Evolutionary conservation across 2,113 vertebrate genomes (phyloP).

Genomic region (pig (Sus scrofa)): T2T-Sscrofa CM000824.6:196872001-196872500

Average conservation of each 20-base stretch:
- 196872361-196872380: not conserved
- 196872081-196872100: not conserved
- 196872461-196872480: not conserved
- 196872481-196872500: not conserved
- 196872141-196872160: rapidly evolving
- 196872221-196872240: not conserved
- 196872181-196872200: not conserved
- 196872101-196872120: not conserved
- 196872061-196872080: not conserved
- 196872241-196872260: not conserved
- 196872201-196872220: not conserved
- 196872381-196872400: not conserved
- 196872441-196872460: not conserved
- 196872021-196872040: not conserved
- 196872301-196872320: not conserved
- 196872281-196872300: not conserved
- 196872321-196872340: not conserved
- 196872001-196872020: not conserved
- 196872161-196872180: not conserved
- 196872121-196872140: not conserved
- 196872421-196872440: not conserved
- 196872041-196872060: not conserved
- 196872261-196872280: not conserved
- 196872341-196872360: not conserved
- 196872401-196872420: not conserved